Evolutionary conservation across 2,888 invertebrate species (phyloP).

Genomic region (Emmelina monodactyla): DNA sequence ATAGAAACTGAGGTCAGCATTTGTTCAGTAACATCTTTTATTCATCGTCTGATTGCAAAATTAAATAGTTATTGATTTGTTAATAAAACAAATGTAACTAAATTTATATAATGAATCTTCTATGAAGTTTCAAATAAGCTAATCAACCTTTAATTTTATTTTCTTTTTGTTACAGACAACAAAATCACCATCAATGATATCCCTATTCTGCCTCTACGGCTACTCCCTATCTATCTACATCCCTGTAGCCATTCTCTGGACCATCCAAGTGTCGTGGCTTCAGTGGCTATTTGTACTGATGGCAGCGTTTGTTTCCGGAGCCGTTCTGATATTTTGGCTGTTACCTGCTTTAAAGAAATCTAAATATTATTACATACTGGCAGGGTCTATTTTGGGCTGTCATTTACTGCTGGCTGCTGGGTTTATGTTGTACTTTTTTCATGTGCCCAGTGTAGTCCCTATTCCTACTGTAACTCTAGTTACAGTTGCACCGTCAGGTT

Average conservation of each 20-base stretch:
- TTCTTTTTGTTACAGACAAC: conserved; percentile 41
- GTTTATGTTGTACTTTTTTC: conserved; percentile 86
- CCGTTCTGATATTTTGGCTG: conserved; percentile 82
- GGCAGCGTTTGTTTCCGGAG: conserved; percentile 85
- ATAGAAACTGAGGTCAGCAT: conserved; percentile 73
- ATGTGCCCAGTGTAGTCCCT: conserved; percentile 47
- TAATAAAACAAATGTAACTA: not conserved
- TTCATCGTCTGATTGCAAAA: not conserved
- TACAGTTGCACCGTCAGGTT: conserved; percentile 2
- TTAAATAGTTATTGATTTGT: too few species aligned
- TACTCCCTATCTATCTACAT: conserved; percentile 94
- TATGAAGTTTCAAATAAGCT: too few species aligned
- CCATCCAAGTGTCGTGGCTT: conserved; percentile 81
- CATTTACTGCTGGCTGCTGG: conserved; percentile 86
- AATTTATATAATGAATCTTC: not conserved
- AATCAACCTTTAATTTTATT: too few species aligned
- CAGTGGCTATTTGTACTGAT: conserved; percentile 88
- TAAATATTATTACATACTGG: conserved; percentile 49
- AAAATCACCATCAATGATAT: conserved; percentile 74
- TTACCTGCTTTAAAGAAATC: conserved; percentile 77
- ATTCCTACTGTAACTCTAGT: conserved; percentile 11
- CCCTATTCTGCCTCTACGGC: conserved; percentile 93
- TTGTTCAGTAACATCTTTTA: not conserved
- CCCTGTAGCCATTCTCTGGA: conserved; percentile 92
- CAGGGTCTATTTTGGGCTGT: conserved; percentile 72